These are phyloP conservation scores for Sarcophaga carnaria DNA, from an alignment of 2,888 invertebrate genomes.

Conservation along the genomic window DNA sequence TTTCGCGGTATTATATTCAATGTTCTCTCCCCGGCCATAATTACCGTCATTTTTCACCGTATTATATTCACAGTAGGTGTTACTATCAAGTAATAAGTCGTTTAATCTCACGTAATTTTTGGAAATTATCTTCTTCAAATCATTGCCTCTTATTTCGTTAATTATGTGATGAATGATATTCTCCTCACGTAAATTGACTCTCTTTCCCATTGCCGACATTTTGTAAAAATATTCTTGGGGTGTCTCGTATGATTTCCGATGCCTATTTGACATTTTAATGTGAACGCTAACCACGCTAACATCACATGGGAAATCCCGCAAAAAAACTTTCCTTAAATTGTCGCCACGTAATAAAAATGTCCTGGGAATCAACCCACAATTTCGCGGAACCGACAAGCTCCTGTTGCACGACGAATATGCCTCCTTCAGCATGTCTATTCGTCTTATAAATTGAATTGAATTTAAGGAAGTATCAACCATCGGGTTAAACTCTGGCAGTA, in stretches of 20 bases:
- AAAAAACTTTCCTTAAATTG: no score
- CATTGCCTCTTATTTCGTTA: constrained; percentile 47
- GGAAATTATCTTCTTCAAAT: constrained; percentile 45
- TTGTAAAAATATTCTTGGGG: constrained; percentile 49
- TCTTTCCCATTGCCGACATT: constrained; percentile 44
- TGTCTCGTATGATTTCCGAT: constrained; percentile 18
- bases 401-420: constrained; percentile 50
- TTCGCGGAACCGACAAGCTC: no score
- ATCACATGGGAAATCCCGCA: no score
- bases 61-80: constrained; percentile 45
- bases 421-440: constrained; percentile 51
- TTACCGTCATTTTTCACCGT: constrained; percentile 4
- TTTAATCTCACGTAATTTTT: constrained; percentile 37
- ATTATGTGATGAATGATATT: constrained; percentile 44
- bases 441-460: constrained; percentile 43
- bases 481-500: constrained; percentile 56
- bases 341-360: no score
- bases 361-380: no score
- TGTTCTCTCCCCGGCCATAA: constrained; percentile 14
- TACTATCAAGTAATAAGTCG: constrained; percentile 42
- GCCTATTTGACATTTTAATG: constrained; percentile 40
- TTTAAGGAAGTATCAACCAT: constrained; percentile 38
- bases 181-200: constrained; percentile 18
- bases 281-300: no score
- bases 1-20: constrained; percentile 1